phyloP scores from a whole-genome alignment of 2,888 invertebrate species.

The Melieria omissa region DNA sequence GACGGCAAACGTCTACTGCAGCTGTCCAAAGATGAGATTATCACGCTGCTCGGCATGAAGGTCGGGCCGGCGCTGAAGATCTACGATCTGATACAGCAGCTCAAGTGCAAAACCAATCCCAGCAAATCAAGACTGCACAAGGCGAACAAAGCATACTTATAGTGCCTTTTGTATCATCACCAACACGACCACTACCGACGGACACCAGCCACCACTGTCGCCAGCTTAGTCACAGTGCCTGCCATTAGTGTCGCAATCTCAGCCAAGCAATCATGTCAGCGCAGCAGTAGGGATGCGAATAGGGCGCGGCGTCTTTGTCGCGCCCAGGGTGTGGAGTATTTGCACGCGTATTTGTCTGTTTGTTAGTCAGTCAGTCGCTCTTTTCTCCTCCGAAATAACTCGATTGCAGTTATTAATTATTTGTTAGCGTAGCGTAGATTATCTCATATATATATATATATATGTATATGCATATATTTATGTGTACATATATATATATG shows the following conservation, averaged over 20 bases:
- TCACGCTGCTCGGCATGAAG: slow-evolving; percentile 90
- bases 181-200: slow-evolving; percentile 21
- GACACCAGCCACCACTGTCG: not conserved
- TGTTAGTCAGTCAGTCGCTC: too few relatives aligned
- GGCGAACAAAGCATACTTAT: slow-evolving; percentile 75
- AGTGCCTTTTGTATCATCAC: slow-evolving; percentile 61
- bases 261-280: not conserved
- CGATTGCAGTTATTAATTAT: too few relatives aligned
- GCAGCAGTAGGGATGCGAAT: not conserved
- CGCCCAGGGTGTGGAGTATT: too few relatives aligned
- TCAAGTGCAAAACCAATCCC: slow-evolving; percentile 77
- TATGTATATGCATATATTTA: not conserved
- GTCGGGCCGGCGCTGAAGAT: slow-evolving; percentile 95
- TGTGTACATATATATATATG: not conserved
- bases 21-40: slow-evolving; percentile 89
- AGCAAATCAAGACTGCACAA: slow-evolving; percentile 67
- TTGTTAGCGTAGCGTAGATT: too few relatives aligned
- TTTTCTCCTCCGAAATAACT: too few relatives aligned
- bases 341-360: too few relatives aligned
- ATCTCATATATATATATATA: not conserved
- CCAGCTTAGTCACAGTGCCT: slow-evolving; percentile 19
- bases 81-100: slow-evolving; percentile 89
- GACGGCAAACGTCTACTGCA: slow-evolving; percentile 84
- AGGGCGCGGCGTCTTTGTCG: not conserved
- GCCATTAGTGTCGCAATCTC: not conserved